Base-by-base conservation (phyloP, 2,797 vertebrate species). In the Gobio occitaniae region DNA sequence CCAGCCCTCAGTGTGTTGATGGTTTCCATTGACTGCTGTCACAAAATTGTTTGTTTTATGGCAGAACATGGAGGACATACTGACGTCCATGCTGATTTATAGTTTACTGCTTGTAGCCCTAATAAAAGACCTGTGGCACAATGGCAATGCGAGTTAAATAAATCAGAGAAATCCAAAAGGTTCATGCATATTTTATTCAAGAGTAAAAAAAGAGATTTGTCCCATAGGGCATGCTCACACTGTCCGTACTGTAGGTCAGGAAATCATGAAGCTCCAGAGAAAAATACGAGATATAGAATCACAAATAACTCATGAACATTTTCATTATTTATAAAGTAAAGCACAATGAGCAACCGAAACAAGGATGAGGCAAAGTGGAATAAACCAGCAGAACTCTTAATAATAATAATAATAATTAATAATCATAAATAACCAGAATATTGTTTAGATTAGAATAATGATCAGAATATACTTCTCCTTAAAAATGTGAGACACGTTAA, bases 141-240 rank as follows among this genome's bases (percentile, higher is more conserved):
- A 6, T 19, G 25, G 4, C 5, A 12, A 41, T 52, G 54, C 7
- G 7, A 54, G 21, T 74, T 63, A 7, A 83, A 85, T 41, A 38
- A 89, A 48, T 25, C 19, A 54, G 81, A 59, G 79, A 78, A 54
- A 71, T 54, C 38, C 76, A 89, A 94, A 95, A 96, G 94, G 94
- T 95, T 95, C 95, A 96, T 96, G 95, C 95, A 96, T 95, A 96
- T 96, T 96, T 96, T 96, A 96, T 96, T 96, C 95, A 96, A 96
- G 95, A 96, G 96, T 96, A 96, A 96, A 96, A 96, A 96, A 96
- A 91, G 93, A 95, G 94, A 93, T 94, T 95, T 88, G 92, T 96
- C 95, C 95, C 95, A 94, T 95, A 94, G 95, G 94, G 94, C 95
- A 96, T 96, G 95, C 95, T 93, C 94, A 95, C 95, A 95, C 94